Conservation (phyloP, 2,797 vertebrate genomes). For the Trachops cirrhosus region DNA sequence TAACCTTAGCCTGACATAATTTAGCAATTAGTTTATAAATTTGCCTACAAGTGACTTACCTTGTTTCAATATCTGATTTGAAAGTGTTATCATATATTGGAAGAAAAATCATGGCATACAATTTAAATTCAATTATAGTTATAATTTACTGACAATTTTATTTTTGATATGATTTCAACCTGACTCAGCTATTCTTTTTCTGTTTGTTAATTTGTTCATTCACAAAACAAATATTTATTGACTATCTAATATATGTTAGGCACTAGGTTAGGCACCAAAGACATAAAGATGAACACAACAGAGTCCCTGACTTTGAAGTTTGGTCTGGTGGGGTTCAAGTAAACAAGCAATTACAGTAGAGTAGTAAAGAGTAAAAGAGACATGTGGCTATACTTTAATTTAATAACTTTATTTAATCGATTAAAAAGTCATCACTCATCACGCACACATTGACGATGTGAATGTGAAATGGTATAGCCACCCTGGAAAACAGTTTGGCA, state of each 20-base stretch:
- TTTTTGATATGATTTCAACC: slow-evolving; percentile 11
- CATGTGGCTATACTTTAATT: neutral
- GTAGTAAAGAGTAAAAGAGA: neutral
- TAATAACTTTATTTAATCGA: slow-evolving; percentile 14
- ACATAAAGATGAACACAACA: neutral
- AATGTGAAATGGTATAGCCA: neutral
- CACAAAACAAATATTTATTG: neutral
- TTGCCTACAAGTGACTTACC: neutral
- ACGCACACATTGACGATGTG: neutral
- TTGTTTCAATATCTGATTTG: neutral
- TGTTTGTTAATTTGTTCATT: slow-evolving; percentile 15
- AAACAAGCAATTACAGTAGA: neutral
- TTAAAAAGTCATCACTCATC: neutral
- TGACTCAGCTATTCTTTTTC: neutral
- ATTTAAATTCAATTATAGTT: neutral
- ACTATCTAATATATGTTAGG: neutral
- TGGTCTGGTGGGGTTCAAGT: neutral
- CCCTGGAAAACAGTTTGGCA: neutral
- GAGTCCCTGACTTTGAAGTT: neutral
- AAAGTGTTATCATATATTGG: neutral
- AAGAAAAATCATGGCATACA: neutral
- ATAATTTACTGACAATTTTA: slow-evolving; percentile 9
- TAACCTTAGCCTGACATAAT: neutral
- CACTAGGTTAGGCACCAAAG: neutral
- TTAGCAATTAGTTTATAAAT: neutral